Base-by-base conservation (phyloP, 1,140 invertebrate species). In the Ceratoteleas bidentatus region DNA sequence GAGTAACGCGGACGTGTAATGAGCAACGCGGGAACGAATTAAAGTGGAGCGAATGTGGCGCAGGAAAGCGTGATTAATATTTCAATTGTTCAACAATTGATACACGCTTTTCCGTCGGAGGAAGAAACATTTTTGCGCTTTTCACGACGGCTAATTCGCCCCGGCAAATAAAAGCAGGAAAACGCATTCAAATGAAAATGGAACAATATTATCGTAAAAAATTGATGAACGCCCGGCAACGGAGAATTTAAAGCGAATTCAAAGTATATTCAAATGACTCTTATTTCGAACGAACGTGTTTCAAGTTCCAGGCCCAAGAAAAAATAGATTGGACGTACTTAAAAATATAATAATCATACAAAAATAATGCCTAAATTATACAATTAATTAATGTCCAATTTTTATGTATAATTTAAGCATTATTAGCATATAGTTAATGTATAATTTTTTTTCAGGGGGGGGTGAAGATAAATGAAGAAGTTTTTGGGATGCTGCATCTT, bases 161-260 rank as follows among this genome's bases (percentile, higher is more conserved):
- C 10, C 43, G 43, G 43, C 11, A 45, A 45, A 45, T 45, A 45
- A 45, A 45, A 45, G 43, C 43, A n/a, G 0, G 43, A 6, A 45
- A 45, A 45, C n/a, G 43, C 43, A 13, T 43, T 43, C 40, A 11
- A 10, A 43, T 43, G n/a, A 43, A 43, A 11, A 10, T 11, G 40
- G 40, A 43, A 43, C 40, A 43, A 43, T 43, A 43, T 43, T 43
- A 43, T 11, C 40, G 40, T 43, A 43, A 43, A 43, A 36, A 43
- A 43, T 11, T 43, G 40, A 43, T 43, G 40, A 43, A 43, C n/a
- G 4, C 40, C 3, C 3, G n/a, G 9, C 8, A 43, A 43, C 3
- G 6, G 40, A 43, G n/a, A 43, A 43, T 43, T 43, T 2, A 10
- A 43, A 3, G 40, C 6, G 8, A 43, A 11, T 43, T 43, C 40